Percentiles rank a stretch among this genome's conserved stretches.
phyloP scores from a whole-genome alignment of 1,140 invertebrate genomes.

The Zaprionus tsacasi region DNA sequence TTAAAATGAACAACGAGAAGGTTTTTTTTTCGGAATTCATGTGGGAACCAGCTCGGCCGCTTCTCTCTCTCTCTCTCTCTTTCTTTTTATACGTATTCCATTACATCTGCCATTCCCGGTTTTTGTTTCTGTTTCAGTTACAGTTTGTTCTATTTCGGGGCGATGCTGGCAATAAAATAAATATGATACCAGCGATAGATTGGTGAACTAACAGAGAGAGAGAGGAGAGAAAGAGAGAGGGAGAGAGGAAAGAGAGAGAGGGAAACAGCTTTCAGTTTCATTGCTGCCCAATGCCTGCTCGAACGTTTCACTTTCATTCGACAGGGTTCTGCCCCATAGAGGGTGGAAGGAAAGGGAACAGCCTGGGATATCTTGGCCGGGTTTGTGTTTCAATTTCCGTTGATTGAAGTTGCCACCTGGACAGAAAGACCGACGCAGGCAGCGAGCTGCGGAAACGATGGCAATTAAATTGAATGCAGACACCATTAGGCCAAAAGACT shows the following conservation, averaged over 20 bases:
- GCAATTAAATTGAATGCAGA: slow-evolving; percentile 78
- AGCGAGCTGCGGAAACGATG: slow-evolving; percentile 58
- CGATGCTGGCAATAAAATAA: slow-evolving; percentile 70
- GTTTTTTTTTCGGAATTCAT: slow-evolving; percentile 40
- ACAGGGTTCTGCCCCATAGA: not conserved
- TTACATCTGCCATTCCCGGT: slow-evolving; percentile 4
- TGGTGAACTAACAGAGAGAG: slow-evolving; percentile 44
- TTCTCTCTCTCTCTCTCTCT: not conserved
- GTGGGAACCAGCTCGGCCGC: slow-evolving; percentile 13
- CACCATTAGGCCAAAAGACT: slow-evolving; percentile 49
- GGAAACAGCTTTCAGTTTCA: slow-evolving; percentile 48
- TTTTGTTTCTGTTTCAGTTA: slow-evolving; percentile 46
- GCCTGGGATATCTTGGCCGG: slow-evolving; percentile 19
- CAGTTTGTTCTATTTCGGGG: slow-evolving; percentile 1
- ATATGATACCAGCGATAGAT: slow-evolving; percentile 62
- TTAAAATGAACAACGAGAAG: slow-evolving; percentile 60
- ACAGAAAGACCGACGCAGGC: not conserved
- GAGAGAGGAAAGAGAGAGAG: not conserved
- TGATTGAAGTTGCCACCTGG: slow-evolving; percentile 77
- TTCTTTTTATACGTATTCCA: not conserved
- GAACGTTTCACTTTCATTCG: slow-evolving; percentile 57
- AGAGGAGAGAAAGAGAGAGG: not conserved
- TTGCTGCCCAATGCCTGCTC: slow-evolving; percentile 32
- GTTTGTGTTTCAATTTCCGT: slow-evolving; percentile 77
- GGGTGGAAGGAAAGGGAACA: not conserved